phyloP scores from a whole-genome alignment of 2,797 vertebrate species.

The Scolopax rusticola region DNA sequence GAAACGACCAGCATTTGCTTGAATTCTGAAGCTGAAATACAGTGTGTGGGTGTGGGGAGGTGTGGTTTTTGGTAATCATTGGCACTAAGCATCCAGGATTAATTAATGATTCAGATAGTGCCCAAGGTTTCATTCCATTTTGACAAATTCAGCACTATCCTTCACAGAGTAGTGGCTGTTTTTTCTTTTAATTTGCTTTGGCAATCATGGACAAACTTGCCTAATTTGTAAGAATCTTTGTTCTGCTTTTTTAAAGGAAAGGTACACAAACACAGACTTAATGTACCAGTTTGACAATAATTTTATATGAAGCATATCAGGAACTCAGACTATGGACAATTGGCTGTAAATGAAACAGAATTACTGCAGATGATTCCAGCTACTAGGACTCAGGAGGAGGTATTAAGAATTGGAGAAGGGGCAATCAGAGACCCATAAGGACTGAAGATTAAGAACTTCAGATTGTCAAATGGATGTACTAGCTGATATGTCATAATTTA shows the following conservation, averaged over 20 bases:
- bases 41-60: not conserved
- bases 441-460: not conserved
- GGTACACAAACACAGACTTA: not conserved
- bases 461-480: not conserved
- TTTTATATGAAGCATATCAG: constrained; percentile 10
- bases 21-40: not conserved
- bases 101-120: not conserved
- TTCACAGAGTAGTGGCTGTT: not conserved
- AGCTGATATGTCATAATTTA: not conserved
- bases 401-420: not conserved
- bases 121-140: not conserved
- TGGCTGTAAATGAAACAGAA: constrained; percentile 32
- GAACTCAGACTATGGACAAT: not conserved
- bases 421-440: not conserved
- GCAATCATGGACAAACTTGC: not conserved
- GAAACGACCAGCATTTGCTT: not conserved
- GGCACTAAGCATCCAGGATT: not conserved
- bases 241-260: not conserved
- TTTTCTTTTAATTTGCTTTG: not conserved
- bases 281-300: not conserved
- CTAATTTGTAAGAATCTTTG: not conserved
- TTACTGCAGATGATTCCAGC: not conserved
- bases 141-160: not conserved
- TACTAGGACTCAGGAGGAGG: not conserved
- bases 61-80: not conserved